These are phyloP conservation scores for Dryobotodes eremita DNA, from an alignment of 2,888 invertebrate species.

Conservation along the genomic window DNA sequence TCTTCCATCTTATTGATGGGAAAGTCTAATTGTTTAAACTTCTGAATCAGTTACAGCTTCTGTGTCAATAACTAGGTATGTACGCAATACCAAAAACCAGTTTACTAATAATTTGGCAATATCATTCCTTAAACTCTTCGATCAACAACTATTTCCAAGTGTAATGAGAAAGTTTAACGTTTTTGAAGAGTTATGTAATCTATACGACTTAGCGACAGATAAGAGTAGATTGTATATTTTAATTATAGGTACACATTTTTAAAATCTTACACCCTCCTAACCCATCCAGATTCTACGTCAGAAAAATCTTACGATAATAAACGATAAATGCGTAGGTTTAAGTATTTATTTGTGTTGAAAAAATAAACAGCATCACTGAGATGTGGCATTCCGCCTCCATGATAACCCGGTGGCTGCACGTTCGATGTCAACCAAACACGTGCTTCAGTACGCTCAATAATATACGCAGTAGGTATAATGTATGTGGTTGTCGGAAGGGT, in stretches of 20 bases:
- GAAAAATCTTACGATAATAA: background rate
- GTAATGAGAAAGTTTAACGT: background rate
- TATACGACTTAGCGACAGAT: background rate
- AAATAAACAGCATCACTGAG: conserved; percentile 22
- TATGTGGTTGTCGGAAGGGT: conserved; percentile 76
- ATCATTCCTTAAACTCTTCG: background rate
- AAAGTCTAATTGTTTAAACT: background rate
- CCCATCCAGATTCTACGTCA: background rate
- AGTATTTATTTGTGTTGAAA: conserved; percentile 26
- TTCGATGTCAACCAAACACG: conserved; percentile 66
- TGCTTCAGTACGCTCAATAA: conserved; percentile 59
- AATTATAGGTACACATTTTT: conserved; percentile 5
- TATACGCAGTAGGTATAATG: conserved; percentile 63
- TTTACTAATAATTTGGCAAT: background rate
- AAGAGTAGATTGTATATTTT: background rate
- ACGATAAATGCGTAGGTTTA: conserved; percentile 12
- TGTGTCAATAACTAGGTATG: background rate
- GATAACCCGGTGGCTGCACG: conserved; percentile 64
- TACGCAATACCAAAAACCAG: background rate
- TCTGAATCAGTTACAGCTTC: conserved; percentile 8
- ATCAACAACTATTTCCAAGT: background rate
- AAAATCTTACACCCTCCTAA: conserved; percentile 11
- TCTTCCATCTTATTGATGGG: background rate
- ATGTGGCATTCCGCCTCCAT: conserved; percentile 45
- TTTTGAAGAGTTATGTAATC: conserved; percentile 11